Conservation (phyloP, 2,888 invertebrate genomes). For the Ectropis crepuscularia region DNA sequence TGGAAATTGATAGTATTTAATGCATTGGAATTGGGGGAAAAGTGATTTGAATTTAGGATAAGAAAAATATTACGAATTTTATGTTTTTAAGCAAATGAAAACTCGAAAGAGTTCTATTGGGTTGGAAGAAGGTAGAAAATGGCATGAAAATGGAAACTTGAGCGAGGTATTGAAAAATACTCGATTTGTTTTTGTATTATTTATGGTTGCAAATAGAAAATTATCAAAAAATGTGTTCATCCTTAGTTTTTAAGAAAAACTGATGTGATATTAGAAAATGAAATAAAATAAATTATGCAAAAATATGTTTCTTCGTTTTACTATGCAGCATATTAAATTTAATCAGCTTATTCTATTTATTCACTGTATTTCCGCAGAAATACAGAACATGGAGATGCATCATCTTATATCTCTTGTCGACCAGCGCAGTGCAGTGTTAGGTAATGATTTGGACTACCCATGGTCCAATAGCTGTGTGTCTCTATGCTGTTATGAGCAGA, state of each 20-base stretch:
- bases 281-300: slow-evolving; percentile 9
- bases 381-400: too few relatives aligned
- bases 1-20: slow-evolving; percentile 7
- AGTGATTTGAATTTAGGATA: background rate
- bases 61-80: too few relatives aligned
- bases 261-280: slow-evolving; percentile 16
- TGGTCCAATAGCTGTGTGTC: too few relatives aligned
- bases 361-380: too few relatives aligned
- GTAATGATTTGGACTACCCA: too few relatives aligned
- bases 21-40: background rate
- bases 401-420: too few relatives aligned
- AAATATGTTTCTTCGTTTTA: slow-evolving; percentile 3
- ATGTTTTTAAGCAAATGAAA: too few relatives aligned
- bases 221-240: slow-evolving; percentile 48
- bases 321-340: background rate
- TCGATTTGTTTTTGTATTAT: slow-evolving; percentile 50
- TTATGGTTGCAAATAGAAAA: slow-evolving; percentile 53
- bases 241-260: background rate
- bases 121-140: slow-evolving; percentile 12
- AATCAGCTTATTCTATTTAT: too few relatives aligned
- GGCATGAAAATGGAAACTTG: slow-evolving; percentile 43
- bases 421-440: too few relatives aligned
- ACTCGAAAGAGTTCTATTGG: too few relatives aligned
- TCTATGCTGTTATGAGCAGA: too few relatives aligned
- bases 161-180: slow-evolving; percentile 48